phyloP scores from a whole-genome alignment of 2,888 invertebrate species.

The Agonopterix arenella region DNA sequence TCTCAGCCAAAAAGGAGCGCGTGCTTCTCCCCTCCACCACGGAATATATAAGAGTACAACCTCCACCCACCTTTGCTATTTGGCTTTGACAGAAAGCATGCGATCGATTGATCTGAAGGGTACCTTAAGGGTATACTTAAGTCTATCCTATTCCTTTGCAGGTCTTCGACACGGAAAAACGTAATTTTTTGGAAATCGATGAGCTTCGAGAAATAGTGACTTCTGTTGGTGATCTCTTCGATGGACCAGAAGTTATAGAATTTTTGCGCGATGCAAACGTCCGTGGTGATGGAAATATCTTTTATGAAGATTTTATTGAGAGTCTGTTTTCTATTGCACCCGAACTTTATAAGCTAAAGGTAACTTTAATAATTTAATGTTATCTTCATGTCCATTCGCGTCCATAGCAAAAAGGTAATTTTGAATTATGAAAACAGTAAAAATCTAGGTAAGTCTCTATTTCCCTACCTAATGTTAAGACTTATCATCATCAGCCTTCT shows the following conservation, averaged over 20 bases:
- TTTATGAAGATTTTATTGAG: slow-evolving; percentile 52
- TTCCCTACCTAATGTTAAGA: not conserved
- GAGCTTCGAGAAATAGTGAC: slow-evolving; percentile 43
- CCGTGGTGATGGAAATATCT: slow-evolving; percentile 53
- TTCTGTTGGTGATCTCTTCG: slow-evolving; percentile 37
- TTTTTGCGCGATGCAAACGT: slow-evolving; percentile 55
- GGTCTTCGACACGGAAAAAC: slow-evolving; percentile 62
- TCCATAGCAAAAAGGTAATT: too few species aligned
- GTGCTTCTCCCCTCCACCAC: too few species aligned
- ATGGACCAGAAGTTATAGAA: slow-evolving; percentile 41
- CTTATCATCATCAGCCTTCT: not conserved
- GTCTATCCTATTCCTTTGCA: slow-evolving; percentile 14
- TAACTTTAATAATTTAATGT: slow-evolving; percentile 9
- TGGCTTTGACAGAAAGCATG: too few species aligned
- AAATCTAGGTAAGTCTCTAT: too few species aligned
- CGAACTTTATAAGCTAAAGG: slow-evolving; percentile 49
- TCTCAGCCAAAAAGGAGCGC: too few species aligned
- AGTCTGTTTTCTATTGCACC: slow-evolving; percentile 53
- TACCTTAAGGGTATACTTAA: too few species aligned
- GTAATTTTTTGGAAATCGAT: slow-evolving; percentile 47
- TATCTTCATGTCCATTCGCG: too few species aligned
- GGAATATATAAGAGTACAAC: too few species aligned
- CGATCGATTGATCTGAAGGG: too few species aligned
- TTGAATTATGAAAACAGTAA: too few species aligned
- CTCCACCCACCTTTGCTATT: too few species aligned